Evolutionary conservation across 2,797 vertebrate genomes (phyloP), one percentile per base, ranked within the genome.

Genomic region (Leptoclinus maculatus): DNA sequence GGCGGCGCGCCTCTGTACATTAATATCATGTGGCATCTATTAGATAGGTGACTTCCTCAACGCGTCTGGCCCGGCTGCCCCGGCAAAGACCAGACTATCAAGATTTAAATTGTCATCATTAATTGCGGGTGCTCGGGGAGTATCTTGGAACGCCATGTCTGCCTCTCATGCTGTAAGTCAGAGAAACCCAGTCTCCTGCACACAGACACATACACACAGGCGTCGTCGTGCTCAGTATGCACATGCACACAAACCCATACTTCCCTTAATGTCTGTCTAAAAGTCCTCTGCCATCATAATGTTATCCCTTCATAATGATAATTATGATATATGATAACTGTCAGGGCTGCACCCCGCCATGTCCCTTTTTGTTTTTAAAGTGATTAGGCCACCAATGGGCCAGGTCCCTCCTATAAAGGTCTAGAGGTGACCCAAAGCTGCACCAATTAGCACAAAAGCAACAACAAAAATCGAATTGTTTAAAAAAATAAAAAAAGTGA

Each of bases 1-100:
- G 82, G 86, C 84, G 74, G 71, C 29, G 49, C 12, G 76, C 86
- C 87, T 81, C 82, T 74, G 85, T 73, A 86, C 87, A 92, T 93
- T 94, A 91, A 94, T 94, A 94, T 93, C 84, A 84, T 80, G 87
- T 89, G 92, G 87, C 90, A 90, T 90, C 91, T 91, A 79, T 90
- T 89, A 88, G 86, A 92, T 85, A 87, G 89, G 85, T 84, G 85
- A 91, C 90, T 92, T 92, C 90, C 91, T 89, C 81, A 80, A 85
- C 76, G 74, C 38, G 76, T 88, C 85, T 71, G 17, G 69, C 81
- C 78, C 23, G 60, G 74, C 45, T 80, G 84, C 71, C 78, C 69
- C 66, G 2, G 81, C 74, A 66, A 84, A 85, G 76, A 76, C 56
- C 62, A 32, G 54, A 53, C 29, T 83, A 89, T 91, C 86, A 77